These are phyloP conservation scores for Ypsolopha sequella DNA, from an alignment of 2,888 invertebrate species.

Conservation along the genomic window DNA sequence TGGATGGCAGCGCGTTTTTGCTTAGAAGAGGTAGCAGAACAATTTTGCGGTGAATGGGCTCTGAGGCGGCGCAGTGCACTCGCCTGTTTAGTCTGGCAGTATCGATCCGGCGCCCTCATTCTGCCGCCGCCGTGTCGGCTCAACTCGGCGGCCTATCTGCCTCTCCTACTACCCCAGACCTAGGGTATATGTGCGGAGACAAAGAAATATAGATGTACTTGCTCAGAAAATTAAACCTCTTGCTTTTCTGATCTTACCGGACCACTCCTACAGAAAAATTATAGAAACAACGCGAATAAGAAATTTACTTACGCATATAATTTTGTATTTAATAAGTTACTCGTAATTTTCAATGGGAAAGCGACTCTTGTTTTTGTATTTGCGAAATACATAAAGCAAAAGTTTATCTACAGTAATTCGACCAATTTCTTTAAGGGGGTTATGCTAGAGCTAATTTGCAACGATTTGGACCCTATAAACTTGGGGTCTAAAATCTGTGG, in stretches of 20 bases:
- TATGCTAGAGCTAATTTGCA: too few species aligned
- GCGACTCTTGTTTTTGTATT: not conserved
- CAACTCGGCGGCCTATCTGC: constrained; percentile 21
- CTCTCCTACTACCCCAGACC: constrained; percentile 21
- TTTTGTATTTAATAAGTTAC: too few species aligned
- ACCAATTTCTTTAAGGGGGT: too few species aligned
- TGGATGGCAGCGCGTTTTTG: too few species aligned
- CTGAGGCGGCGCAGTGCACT: constrained; percentile 11
- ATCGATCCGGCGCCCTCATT: constrained; percentile 72
- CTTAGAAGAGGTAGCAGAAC: too few species aligned
- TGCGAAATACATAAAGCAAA: not conserved
- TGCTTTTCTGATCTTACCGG: not conserved
- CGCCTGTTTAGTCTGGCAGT: constrained; percentile 56
- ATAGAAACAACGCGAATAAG: not conserved
- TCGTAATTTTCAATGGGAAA: not conserved
- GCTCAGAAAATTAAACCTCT: too few species aligned
- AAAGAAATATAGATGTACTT: too few species aligned
- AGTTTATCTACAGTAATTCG: too few species aligned
- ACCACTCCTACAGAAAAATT: not conserved
- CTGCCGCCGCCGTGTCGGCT: constrained; percentile 21
- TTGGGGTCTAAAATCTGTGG: too few species aligned
- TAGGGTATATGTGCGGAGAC: not conserved
- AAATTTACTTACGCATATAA: too few species aligned
- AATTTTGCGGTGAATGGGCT: constrained; percentile 1
- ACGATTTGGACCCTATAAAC: too few species aligned